Evolutionary conservation across 1,140 invertebrate genomes (phyloP), one percentile per base, ranked within the genome.

Genomic region (Bombus superbus): DNA sequence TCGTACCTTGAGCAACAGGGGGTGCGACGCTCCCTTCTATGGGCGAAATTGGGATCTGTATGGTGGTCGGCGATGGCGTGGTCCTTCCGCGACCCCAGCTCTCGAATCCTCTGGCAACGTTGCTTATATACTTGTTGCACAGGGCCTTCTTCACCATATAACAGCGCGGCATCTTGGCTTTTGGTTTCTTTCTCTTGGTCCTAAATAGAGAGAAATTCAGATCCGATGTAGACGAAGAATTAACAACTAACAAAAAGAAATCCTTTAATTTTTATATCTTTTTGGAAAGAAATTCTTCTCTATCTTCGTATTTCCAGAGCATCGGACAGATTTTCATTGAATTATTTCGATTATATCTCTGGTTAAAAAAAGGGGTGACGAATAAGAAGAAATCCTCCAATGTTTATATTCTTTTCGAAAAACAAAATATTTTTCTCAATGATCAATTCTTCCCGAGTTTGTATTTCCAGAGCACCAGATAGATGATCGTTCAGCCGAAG

Each of bases 131-230:
- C 94, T 96, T 96, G 94, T 95, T 95, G 95, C 95, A 95, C 89
- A 95, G 72, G 64, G 95, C 93, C 86, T 96, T 96, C 92, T 96
- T 96, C 83, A 96, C 96, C 96, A 96, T 96, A 83, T 96, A 96
- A 88, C 95, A 96, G 53, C 96, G 95, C 86, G 96, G 96, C 96
- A 96, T 95, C 78, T 93, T 94, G 91, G 68, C 57, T 86, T 76
- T 76, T 82, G 59, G 75, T 62, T 73, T n/a, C 0, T 66, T 66
- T 66, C 64, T 40, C 40, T n/a, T 86, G 18, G 0, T 59, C 57
- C 38, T 40, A 28, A 11, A 8, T 18, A 62, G 59, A n/a, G 59
- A 69, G 18, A 69, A 69, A 28, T 40, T 35, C 35, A 40, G 35
- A 38, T 38, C 66, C 18, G 64, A 66, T 35, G 10, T 66, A 53